Evolutionary conservation across 2,797 vertebrate genomes (phyloP).

Genomic region (Channallabes apus): DNA sequence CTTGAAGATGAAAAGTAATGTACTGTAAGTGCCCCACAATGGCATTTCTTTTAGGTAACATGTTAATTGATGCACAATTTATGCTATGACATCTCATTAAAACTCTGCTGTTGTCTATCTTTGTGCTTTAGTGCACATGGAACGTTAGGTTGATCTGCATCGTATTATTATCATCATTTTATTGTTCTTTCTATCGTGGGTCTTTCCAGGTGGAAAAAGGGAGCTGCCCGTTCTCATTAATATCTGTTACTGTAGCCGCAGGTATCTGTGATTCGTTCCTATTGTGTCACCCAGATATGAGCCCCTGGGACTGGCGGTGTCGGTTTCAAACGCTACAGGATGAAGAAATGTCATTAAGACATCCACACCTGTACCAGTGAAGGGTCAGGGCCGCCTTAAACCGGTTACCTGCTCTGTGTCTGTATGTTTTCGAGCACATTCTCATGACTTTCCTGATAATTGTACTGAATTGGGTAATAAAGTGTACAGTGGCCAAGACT

Average conservation of each 20-base stretch:
- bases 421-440: background rate
- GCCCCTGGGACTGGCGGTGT: conserved; percentile 48
- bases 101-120: background rate
- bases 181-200: background rate
- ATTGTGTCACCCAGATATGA: conserved; percentile 36
- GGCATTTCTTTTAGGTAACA: background rate
- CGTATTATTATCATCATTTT: background rate
- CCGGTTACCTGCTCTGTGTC: background rate
- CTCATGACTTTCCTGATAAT: background rate
- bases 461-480: background rate
- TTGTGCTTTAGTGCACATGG: background rate
- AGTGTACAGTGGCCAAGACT: no score
- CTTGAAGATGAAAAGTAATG: background rate
- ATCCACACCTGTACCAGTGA: conserved; percentile 16
- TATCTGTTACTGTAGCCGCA: conserved; percentile 45
- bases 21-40: background rate
- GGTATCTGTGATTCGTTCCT: conserved; percentile 41
- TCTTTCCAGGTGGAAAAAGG: conserved; percentile 5
- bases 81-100: background rate
- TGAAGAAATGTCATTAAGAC: conserved; percentile 14
- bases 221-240: conserved; percentile 52
- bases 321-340: conserved; percentile 43
- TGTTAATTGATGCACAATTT: background rate
- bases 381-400: background rate
- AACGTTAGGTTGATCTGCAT: background rate